Evolutionary conservation across 2,888 invertebrate genomes (phyloP).

Genomic region (Sinotaia quadrata): DNA sequence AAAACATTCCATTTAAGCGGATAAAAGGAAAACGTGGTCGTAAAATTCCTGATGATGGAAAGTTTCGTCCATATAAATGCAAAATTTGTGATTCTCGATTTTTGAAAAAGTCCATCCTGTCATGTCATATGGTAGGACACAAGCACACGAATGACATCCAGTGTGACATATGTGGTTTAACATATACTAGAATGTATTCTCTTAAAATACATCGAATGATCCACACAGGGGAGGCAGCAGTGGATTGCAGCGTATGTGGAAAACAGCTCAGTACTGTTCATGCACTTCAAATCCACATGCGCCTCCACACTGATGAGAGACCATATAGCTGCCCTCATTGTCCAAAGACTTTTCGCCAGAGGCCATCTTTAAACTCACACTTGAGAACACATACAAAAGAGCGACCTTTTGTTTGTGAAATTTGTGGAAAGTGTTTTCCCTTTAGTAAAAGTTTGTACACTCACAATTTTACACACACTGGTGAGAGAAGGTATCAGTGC

Average conservation of each 20-base stretch:
- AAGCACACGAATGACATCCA: no score
- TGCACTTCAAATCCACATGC: background rate
- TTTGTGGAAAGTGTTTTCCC: slow-evolving; percentile 2
- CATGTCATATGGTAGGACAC: background rate
- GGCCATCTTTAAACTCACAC: background rate
- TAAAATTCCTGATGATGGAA: no score
- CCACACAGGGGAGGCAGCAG: slow-evolving; percentile 16
- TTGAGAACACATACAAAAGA: background rate
- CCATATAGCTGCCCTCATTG: slow-evolving; percentile 14
- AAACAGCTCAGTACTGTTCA: background rate
- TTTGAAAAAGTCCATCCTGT: background rate
- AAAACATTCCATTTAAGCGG: no score
- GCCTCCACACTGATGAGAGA: slow-evolving; percentile 18
- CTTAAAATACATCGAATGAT: slow-evolving; percentile 7
- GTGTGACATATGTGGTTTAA: slow-evolving; percentile 9
- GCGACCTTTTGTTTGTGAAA: slow-evolving; percentile 3
- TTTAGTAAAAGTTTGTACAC: slow-evolving; percentile 1
- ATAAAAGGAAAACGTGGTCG: no score
- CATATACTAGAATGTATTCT: background rate
- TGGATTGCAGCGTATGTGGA: slow-evolving; percentile 9
- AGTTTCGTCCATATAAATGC: background rate
- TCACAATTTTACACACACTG: slow-evolving; percentile 6
- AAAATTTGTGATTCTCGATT: slow-evolving; percentile 6
- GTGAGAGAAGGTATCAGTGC: slow-evolving; percentile 6
- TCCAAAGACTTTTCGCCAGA: background rate